Base-by-base conservation (phyloP, 2,113 vertebrate genomes). In the Lasiurus cinereus region DNA sequence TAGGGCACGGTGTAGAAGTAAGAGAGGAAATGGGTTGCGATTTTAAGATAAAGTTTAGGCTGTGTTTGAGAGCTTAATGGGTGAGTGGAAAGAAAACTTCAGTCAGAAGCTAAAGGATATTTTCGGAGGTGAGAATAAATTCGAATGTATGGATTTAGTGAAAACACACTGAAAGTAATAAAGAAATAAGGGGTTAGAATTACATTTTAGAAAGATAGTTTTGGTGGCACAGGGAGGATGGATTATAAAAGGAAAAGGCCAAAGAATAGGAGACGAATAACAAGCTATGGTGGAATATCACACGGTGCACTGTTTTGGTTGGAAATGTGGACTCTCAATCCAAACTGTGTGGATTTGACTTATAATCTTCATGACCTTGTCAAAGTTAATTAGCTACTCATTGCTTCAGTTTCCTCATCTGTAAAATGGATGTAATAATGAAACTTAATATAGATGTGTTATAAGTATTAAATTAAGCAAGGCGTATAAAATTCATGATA, bases 151-250 rank as follows among this genome's bases (percentile, higher is more conserved):
- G 39, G 33, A 56, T 48, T 79, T 82, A 74, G 15, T 50, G 54
- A 67, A 52, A 79, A 66, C 6, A 22, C 54, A 87, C 33, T 31
- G 48, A 50, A 90, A 91, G 1, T 80, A 84, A 56, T 70, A 43
- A 76, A 91, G 72, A 91, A 88, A 48, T 24, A 27, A 36, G 64
- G 22, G 19, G 2, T 48, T 52, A 66, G 8, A 21, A 31, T 29
- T 85, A 8, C n/a, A n/a, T 77, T 82, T 95, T 67, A 80, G 12
- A 88, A 94, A 62, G 69, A 11, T 48, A 83, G 29, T 54, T 56
- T 93, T 76, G 52, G 31, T 88, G 67, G 15, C 21, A 46, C 84
- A 43, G 56, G 43, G 14, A 66, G 31, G 43, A 19, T 66, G 16
- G 9, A 36, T 94, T 76, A 56, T 39, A 31, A 87, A 93, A 88